Conservation (phyloP, 2,888 invertebrate genomes). For the Aporophyla nigra region DNA sequence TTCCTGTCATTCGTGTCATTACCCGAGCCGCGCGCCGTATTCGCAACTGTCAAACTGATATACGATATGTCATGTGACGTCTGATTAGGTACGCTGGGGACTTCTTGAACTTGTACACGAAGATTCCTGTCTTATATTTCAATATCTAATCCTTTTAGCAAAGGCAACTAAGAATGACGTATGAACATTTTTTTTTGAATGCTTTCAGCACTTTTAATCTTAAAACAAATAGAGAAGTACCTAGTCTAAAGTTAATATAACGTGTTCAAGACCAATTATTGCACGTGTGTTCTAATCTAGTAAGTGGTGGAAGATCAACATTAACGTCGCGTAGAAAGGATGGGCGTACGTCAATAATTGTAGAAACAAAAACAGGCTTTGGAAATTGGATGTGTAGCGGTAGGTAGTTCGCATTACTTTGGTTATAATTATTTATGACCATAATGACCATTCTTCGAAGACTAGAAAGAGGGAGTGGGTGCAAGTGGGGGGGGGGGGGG, state of each 20-base stretch:
- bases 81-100: slow-evolving; percentile 78
- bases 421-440: slow-evolving; percentile 20
- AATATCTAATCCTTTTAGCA: slow-evolving; percentile 5
- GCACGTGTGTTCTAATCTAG: not conserved
- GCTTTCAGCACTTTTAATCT: not conserved
- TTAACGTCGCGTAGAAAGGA: not conserved
- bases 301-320: not conserved
- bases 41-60: slow-evolving; percentile 73
- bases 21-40: slow-evolving; percentile 74
- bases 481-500: slow-evolving; percentile 78
- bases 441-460: slow-evolving; percentile 47
- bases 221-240: not conserved
- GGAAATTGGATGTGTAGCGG: not conserved
- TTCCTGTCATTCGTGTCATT: slow-evolving; percentile 82
- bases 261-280: not conserved
- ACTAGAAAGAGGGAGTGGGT: slow-evolving; percentile 77
- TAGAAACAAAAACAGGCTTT: not conserved
- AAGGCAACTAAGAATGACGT: not conserved
- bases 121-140: slow-evolving; percentile 7
- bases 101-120: slow-evolving; percentile 65
- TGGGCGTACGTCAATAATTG: not conserved
- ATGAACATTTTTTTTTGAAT: not conserved
- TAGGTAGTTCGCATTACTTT: not conserved
- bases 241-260: not conserved
- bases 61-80: slow-evolving; percentile 77